Evolutionary conservation across 2,113 vertebrate genomes (phyloP), one percentile per base, ranked within the genome.

Genomic region (Pachypanchax playfairii): DNA sequence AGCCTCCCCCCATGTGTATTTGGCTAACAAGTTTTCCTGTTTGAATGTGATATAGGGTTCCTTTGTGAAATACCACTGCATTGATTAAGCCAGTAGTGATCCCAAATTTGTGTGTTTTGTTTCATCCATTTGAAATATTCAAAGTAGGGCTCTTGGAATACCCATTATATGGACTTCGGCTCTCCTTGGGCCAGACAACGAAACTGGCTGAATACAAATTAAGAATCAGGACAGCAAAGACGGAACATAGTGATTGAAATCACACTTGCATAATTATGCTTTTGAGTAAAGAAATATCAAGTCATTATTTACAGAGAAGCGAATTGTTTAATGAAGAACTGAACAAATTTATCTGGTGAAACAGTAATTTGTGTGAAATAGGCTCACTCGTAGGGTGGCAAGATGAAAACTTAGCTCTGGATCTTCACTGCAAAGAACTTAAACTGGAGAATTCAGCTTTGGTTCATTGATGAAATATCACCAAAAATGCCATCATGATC

Each of bases 71-170:
- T 84, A 83, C 54, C 68, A 83, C 77, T 85, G 64, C 77, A 85
- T 73, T 84, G 85, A 89, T 87, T 83, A 85, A 87, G 87, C 81
- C 75, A 84, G 88, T 83, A 77, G 78, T 74, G 68, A 89, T 87
- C 81, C 77, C 49, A 83, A 81, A 88, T 81, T 86, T 82, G 64
- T 13, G 79, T 78, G 82, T 84, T 76, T 69, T 56, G 63, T 78
- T 65, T 65, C 79, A 70, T 79, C 79, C 42, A 77, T 86, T 90
- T 90, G 77, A 88, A 89, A 88, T 88, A 85, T 88, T 88, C 83
- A 85, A 82, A 88, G 65, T 70, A 68, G 57, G 82, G 78, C 75
- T 80, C 73, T 78, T 79, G 68, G 74, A 81, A 81, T 86, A 80
- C 85, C 71, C 73, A 80, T 82, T 74, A 75, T 79, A 73, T 74